A percentile compares a stretch with the other conserved stretches of the same genome.
Conservation (phyloP, 2,113 vertebrate species). For the Noturus placidus region DNA sequence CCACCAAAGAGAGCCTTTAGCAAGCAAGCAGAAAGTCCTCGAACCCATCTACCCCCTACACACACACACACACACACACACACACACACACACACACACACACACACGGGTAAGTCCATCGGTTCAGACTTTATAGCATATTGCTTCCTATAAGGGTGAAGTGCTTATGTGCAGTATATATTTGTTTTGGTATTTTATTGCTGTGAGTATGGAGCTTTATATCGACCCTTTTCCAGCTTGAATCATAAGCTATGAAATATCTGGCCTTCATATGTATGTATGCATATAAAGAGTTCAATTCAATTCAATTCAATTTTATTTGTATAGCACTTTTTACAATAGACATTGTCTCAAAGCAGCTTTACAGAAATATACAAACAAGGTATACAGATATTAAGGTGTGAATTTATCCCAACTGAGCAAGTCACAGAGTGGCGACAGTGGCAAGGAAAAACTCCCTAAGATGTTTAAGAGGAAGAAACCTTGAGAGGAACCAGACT, state of each 20-base stretch:
- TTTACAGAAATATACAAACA: no score
- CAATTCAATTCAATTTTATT: no score
- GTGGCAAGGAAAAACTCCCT: no score
- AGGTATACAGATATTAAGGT: no score
- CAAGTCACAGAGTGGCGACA: no score
- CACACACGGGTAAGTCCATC: background rate
- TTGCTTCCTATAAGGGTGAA: background rate
- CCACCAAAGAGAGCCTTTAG: conserved; percentile 26
- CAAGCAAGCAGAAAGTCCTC: conserved; percentile 8
- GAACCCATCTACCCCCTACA: background rate
- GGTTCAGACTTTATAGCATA: background rate
- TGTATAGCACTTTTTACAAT: no score
- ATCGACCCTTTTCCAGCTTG: background rate
- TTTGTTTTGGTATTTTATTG: background rate
- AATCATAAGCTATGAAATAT: background rate
- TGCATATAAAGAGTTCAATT: no score
- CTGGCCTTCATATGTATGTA: conserved; percentile 1
- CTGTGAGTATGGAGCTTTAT: background rate
- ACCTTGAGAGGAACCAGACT: no score
- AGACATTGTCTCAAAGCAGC: no score
- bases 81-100: conserved; percentile 2
- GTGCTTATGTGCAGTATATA: background rate
- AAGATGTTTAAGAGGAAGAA: no score
- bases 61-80: background rate
- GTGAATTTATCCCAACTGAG: no score